These are phyloP conservation scores for Ryuthela nishihirai DNA, from an alignment of 2,888 invertebrate species.

Conservation along the genomic window DNA sequence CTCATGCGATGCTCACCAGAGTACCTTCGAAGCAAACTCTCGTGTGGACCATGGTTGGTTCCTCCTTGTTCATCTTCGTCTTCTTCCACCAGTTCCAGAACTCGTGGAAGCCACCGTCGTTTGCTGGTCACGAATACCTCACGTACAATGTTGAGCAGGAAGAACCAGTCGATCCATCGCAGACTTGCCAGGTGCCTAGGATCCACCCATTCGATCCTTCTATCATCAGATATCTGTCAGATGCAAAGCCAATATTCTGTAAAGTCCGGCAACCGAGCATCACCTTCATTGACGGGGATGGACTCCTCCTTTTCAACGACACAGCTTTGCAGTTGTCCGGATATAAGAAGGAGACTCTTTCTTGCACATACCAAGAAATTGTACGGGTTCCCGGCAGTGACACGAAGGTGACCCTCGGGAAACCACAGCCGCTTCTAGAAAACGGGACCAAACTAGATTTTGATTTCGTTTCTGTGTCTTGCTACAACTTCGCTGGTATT, in stretches of 20 bases:
- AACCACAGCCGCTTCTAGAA: neutral
- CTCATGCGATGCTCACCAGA: slow-evolving; percentile 6
- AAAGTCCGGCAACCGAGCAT: slow-evolving; percentile 15
- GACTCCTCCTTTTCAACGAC: slow-evolving; percentile 15
- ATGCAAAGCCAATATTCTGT: slow-evolving; percentile 16
- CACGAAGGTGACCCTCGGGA: slow-evolving; percentile 4
- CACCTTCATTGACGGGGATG: slow-evolving; percentile 17
- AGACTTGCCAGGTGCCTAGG: slow-evolving; percentile 28
- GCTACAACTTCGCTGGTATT: slow-evolving; percentile 29
- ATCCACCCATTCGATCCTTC: slow-evolving; percentile 36
- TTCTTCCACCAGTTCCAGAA: slow-evolving; percentile 7
- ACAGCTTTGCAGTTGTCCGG: slow-evolving; percentile 4
- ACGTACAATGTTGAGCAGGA: slow-evolving; percentile 23
- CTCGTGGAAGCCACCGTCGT: neutral
- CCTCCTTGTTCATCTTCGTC: slow-evolving; percentile 3
- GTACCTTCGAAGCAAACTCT: slow-evolving; percentile 8
- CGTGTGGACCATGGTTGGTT: slow-evolving; percentile 2
- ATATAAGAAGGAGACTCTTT: slow-evolving; percentile 1
- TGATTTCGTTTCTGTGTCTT: slow-evolving; percentile 32
- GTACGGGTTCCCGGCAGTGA: slow-evolving; percentile 5
- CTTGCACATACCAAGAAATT: slow-evolving; percentile 23
- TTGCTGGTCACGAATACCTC: slow-evolving; percentile 17
- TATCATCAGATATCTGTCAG: slow-evolving; percentile 17
- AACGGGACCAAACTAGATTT: slow-evolving; percentile 13
- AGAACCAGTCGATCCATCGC: slow-evolving; percentile 8